Conservation (phyloP, 2,888 invertebrate species). For the Archips xylosteana region DNA sequence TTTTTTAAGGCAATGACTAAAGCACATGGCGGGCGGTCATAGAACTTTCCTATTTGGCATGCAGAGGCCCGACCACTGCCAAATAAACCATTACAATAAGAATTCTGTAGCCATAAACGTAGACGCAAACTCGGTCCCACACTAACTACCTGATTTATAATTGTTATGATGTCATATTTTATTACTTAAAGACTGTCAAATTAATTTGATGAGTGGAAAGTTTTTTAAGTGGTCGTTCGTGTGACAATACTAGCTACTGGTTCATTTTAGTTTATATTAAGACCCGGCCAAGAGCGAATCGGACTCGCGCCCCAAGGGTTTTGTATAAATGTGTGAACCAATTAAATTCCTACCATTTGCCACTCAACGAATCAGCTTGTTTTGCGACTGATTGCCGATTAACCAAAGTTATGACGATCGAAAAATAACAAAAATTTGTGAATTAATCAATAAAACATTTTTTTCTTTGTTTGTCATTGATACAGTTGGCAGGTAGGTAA, state of each 20-base stretch:
- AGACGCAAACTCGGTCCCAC: slow-evolving; percentile 70
- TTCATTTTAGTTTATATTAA: not conserved
- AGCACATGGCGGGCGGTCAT: slow-evolving; percentile 64
- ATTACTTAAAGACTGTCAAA: slow-evolving; percentile 44
- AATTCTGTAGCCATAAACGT: slow-evolving; percentile 65
- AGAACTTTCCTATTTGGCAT: slow-evolving; percentile 81
- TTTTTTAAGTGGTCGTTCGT: not conserved
- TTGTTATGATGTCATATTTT: slow-evolving; percentile 64
- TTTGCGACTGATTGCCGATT: too few species aligned
- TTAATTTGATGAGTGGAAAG: slow-evolving; percentile 28
- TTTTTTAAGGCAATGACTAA: slow-evolving; percentile 55
- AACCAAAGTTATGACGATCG: too few species aligned
- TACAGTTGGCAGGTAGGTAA: too few species aligned
- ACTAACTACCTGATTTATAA: slow-evolving; percentile 74
- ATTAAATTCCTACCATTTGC: too few species aligned
- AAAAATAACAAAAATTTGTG: too few species aligned
- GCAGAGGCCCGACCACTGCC: slow-evolving; percentile 72
- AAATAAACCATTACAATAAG: slow-evolving; percentile 82
- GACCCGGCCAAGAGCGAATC: too few species aligned
- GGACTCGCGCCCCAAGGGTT: too few species aligned
- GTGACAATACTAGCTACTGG: slow-evolving; percentile 16
- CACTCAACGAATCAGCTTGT: too few species aligned
- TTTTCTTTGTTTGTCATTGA: too few species aligned
- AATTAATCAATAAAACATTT: too few species aligned
- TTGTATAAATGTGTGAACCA: too few species aligned